Percentiles rank a stretch among this genome's conserved stretches.
Conservation (phyloP, 2,888 invertebrate genomes). For the Podabrus alpinus region DNA sequence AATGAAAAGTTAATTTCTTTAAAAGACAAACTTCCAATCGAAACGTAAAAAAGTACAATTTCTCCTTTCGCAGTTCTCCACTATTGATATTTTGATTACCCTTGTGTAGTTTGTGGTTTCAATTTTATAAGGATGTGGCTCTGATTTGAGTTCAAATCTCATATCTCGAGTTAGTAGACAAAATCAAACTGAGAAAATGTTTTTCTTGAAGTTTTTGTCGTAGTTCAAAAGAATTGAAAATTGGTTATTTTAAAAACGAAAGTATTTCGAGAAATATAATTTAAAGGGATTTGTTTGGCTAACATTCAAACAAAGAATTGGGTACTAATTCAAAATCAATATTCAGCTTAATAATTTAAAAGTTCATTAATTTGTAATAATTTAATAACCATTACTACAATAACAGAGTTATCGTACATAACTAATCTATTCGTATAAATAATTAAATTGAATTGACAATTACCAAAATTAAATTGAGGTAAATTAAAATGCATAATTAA, state of each 20-base stretch:
- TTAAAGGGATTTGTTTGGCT: neutral
- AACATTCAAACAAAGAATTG: neutral
- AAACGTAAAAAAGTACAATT: neutral
- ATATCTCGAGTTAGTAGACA: neutral
- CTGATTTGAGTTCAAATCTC: neutral
- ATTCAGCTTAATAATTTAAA: neutral
- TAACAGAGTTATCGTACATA: neutral
- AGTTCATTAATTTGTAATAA: neutral
- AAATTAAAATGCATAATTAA: slow-evolving; percentile 1
- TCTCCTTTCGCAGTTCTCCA: neutral
- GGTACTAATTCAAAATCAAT: neutral
- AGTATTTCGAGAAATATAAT: neutral
- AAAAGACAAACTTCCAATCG: neutral
- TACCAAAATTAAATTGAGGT: neutral
- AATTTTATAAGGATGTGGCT: neutral
- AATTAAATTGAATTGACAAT: slow-evolving; percentile 1
- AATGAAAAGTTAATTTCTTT: slow-evolving; percentile 1
- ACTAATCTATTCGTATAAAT: slow-evolving; percentile 1
- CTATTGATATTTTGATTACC: neutral
- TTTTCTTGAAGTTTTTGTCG: neutral
- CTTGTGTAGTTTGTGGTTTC: neutral
- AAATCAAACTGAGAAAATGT: neutral
- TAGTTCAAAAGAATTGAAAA: neutral
- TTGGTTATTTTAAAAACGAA: neutral
- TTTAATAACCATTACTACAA: neutral